Evolutionary conservation across 2,797 vertebrate species (phyloP).

Genomic region (Dallia pectoralis): DNA sequence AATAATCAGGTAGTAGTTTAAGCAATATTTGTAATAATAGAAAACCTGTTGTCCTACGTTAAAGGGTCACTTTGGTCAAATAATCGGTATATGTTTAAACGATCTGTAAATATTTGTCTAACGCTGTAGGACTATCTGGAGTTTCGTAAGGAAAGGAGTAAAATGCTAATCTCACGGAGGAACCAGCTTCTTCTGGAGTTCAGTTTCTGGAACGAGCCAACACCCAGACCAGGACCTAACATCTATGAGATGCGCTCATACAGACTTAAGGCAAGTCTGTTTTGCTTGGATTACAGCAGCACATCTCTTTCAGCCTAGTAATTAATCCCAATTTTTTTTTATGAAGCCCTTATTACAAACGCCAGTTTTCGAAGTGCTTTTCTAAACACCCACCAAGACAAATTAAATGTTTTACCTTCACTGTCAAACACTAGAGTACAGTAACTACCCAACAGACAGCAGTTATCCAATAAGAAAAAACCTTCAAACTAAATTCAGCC

Average conservation of each 20-base stretch:
- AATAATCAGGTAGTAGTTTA: conserved; percentile 79
- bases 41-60: neutral
- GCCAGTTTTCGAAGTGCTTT: too few species aligned
- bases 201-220: conserved; percentile 97
- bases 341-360: too few species aligned
- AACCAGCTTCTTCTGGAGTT: conserved; percentile 96
- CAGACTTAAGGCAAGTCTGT: conserved; percentile 79
- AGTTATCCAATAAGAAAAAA: neutral
- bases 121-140: conserved; percentile 84
- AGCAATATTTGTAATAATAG: neutral
- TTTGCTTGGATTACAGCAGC: too few species aligned
- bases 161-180: conserved; percentile 88
- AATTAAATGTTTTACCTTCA: too few species aligned
- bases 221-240: conserved; percentile 85
- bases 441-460: neutral
- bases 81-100: neutral
- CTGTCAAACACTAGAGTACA: too few species aligned
- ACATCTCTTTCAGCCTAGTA: too few species aligned
- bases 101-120: conserved; percentile 15
- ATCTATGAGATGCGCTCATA: conserved; percentile 94
- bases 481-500: conserved; percentile 1
- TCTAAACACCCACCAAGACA: too few species aligned
- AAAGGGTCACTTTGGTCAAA: neutral
- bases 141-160: conserved; percentile 88
- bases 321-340: too few species aligned